A percentile compares a stretch with the other conserved stretches of the same genome.
These are phyloP conservation scores for Polyergus mexicanus DNA, from an alignment of 1,140 invertebrate species.

Conservation along the genomic window DNA sequence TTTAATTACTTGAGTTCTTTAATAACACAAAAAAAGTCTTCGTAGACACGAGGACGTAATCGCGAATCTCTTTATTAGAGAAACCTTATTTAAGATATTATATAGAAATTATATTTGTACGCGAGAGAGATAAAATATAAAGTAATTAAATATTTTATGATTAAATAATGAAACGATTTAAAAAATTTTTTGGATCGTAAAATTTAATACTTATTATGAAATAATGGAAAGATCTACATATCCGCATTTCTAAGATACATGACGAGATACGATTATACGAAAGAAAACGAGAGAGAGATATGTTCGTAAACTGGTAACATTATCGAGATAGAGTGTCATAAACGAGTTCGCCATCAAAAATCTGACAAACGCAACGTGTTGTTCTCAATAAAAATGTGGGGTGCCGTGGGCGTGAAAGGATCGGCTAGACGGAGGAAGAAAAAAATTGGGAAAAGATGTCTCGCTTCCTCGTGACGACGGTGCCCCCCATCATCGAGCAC, in stretches of 20 bases:
- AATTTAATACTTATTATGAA: background rate
- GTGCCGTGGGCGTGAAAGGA: constrained; percentile 36
- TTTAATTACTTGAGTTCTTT: too few relatives aligned
- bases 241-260: background rate
- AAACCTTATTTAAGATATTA: background rate
- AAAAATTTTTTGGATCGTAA: background rate
- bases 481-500: constrained; percentile 73
- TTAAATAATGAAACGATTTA: background rate
- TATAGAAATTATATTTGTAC: background rate
- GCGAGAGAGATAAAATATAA: too few relatives aligned
- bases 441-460: constrained; percentile 68
- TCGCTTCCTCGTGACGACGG: constrained; percentile 57
- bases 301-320: constrained; percentile 18
- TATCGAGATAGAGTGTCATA: constrained; percentile 3
- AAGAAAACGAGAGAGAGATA: constrained; percentile 6
- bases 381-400: constrained; percentile 48
- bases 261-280: background rate
- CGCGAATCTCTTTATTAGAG: background rate
- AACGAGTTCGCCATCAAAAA: constrained; percentile 12
- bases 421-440: constrained; percentile 36
- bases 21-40: too few relatives aligned
- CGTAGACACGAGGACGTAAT: background rate
- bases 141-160: background rate
- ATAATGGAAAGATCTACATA: background rate
- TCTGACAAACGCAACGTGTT: constrained; percentile 36